Base-by-base conservation (phyloP, 2,113 vertebrate species). In the Urocynchramus pylzowi region DNA sequence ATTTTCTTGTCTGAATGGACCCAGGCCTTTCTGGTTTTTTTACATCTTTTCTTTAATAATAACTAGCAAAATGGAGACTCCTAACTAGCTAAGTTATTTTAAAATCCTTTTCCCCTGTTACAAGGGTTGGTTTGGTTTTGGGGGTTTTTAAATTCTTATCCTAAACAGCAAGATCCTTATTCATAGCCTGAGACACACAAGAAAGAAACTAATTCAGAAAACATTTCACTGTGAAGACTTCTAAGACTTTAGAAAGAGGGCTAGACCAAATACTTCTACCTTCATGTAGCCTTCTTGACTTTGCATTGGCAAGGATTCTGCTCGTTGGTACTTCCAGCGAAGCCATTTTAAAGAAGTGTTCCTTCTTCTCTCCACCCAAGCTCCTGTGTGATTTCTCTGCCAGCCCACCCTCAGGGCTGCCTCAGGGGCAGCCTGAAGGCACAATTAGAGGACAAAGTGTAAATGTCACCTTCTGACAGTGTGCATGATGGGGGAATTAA, bases 391-490 rank as follows among this genome's bases (percentile, higher is more conserved):
- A 70, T 89, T 86, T 88, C 61, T 77, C 42, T 70, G 50, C 64
- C 79, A 95, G 54, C 26, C 44, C 59, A 81, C 69, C 93, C 91
- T 75, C 76, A 92, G 80, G 93, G 90, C 90, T 90, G 56, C 82
- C 91, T 18, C 61, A 67, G 87, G 87, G 68, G 11, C 53, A 93
- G 84, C 89, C 93, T 8, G 9, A 42, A 95, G 95, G 91, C 90
- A 81, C 91, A 95, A 89, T 95, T 90, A 95, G 54, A 86, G 83
- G 93, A 89, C 92, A 90, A 96, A 93, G 80, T 78, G 56, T 54
- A 83, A 93, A 92, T 1, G 1, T 69, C 1, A 7, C 59, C 70
- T 92, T 85, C 90, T 84, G 89, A 92, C 93, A 81, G 68, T 27
- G 44, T 35, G 60, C 2, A 1, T 49, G 86, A 60, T 70, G 45